Base-by-base conservation (phyloP, 2,113 vertebrate species). In the Oostethus manadensis region DNA sequence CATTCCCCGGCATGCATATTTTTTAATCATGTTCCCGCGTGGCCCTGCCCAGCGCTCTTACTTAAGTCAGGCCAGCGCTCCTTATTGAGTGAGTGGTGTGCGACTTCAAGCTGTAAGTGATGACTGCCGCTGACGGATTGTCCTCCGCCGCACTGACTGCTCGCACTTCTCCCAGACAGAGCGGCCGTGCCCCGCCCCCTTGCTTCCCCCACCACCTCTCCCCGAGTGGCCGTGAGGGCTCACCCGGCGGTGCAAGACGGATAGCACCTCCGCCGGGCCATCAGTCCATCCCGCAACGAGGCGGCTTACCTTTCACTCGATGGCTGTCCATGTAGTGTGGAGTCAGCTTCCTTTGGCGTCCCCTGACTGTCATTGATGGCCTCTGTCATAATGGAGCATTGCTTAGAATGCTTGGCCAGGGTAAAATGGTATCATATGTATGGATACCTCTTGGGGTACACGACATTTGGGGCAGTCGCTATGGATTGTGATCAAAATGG, bases 51-150 rank as follows among this genome's bases (percentile, higher is more conserved):
- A 51, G 63, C 56, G 20, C 61, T 74, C 73, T 83, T 78, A 73
- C 85, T 82, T 71, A 29, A 73, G 76, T 73, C 56, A 62, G 62
- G 59, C 59, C 74, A 42, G 48, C 65, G 73, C 17, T 71, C 78
- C 77, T 83, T 77, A 74, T 70, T 62, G 77, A 83, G 73, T 79
- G 84, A 85, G 84, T 81, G 81, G 68, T 70, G 77, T 64, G 58
- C 80, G 74, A 70, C 77, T 51, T 66, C 68, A 65, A 66, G 69
- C 64, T 14, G 84, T 81, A 86, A 84, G 81, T 83, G 86, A 86
- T 87, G 86, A 85, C 78, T 81, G 76, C 70, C 40, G 67, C 62
- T 87, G 84, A 88, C 83, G 69, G 79, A 88, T 86, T 62, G 81
- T 84, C 77, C 71, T 77, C 70, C 77, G 57, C 68, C 78, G 70